Evolutionary conservation across 2,797 vertebrate genomes (phyloP).

Genomic region (Salarias fasciatus): DNA sequence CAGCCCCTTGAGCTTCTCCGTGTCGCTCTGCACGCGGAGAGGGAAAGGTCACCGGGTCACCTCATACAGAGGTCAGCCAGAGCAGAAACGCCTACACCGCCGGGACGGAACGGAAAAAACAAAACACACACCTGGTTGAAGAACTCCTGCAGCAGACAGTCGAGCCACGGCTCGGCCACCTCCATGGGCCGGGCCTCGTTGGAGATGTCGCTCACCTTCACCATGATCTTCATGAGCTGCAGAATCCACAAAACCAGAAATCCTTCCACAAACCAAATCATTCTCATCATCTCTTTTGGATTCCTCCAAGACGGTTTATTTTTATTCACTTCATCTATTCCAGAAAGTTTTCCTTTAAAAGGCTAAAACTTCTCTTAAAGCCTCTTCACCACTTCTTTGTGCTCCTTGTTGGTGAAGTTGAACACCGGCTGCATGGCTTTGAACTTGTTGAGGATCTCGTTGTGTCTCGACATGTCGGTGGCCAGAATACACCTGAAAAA

Average conservation of each 20-base stretch:
- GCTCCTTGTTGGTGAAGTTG: conserved; percentile 90
- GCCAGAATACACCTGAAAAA: conserved; percentile 83
- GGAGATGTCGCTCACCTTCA: conserved; percentile 96
- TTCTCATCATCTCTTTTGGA: too few species aligned
- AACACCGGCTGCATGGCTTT: conserved; percentile 87
- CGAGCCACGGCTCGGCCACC: conserved; percentile 93
- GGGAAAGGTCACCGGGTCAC: too few species aligned
- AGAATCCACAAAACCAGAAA: too few species aligned
- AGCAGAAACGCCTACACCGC: too few species aligned
- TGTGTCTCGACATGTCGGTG: conserved; percentile 94
- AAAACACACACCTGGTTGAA: conserved; percentile 99
- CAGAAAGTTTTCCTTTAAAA: too few species aligned
- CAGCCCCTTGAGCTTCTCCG: conserved; percentile 91
- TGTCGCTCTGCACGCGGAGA: conserved; percentile 83
- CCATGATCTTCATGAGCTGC: conserved; percentile 94
- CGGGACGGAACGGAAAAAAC: too few species aligned
- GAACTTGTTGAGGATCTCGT: conserved; percentile 91
- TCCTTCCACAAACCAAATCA: too few species aligned
- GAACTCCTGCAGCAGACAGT: conserved; percentile 92
- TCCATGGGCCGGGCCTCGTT: conserved; percentile 91
- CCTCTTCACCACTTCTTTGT: conserved; percentile 65
- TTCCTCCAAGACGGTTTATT: too few species aligned
- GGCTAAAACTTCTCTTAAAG: too few species aligned
- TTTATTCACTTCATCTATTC: too few species aligned
- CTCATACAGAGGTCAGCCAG: too few species aligned